Evolutionary conservation across 2,888 invertebrate species (phyloP).

Genomic region (Eupithecia centaureata): DNA sequence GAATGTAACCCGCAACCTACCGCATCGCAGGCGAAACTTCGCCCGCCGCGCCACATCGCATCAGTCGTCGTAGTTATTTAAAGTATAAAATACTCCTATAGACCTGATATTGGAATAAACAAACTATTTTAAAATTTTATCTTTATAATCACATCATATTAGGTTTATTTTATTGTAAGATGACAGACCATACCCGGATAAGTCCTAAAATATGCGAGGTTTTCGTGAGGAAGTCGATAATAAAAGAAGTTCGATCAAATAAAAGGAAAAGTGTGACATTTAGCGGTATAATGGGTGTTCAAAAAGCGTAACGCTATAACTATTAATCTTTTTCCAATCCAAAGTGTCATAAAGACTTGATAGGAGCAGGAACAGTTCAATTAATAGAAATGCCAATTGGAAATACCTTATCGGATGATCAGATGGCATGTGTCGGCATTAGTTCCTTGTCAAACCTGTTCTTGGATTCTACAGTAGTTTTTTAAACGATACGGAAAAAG

Average conservation of each 20-base stretch:
- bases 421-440: conserved; percentile 17
- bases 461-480: not conserved
- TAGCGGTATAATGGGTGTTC: conserved; percentile 50
- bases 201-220: not conserved
- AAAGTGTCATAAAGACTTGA: conserved; percentile 38
- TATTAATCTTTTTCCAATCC: conserved; percentile 53
- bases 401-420: conserved; percentile 25
- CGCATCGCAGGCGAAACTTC: no score
- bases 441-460: conserved; percentile 22
- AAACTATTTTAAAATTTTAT: not conserved
- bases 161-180: not conserved
- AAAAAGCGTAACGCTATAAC: conserved; percentile 55
- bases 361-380: conserved; percentile 36
- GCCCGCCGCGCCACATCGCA: no score
- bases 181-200: not conserved
- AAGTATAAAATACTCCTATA: no score
- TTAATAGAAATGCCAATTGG: conserved; percentile 28
- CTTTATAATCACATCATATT: not conserved
- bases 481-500: not conserved
- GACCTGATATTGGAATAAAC: no score
- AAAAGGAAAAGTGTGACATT: conserved; percentile 53
- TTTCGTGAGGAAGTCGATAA: not conserved
- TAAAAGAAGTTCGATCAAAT: conserved; percentile 25
- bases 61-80: no score
- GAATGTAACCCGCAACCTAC: no score